Evolutionary conservation across 1,140 invertebrate species (phyloP), one percentile per base, ranked within the genome.

Genomic region (Mya arenaria): DNA sequence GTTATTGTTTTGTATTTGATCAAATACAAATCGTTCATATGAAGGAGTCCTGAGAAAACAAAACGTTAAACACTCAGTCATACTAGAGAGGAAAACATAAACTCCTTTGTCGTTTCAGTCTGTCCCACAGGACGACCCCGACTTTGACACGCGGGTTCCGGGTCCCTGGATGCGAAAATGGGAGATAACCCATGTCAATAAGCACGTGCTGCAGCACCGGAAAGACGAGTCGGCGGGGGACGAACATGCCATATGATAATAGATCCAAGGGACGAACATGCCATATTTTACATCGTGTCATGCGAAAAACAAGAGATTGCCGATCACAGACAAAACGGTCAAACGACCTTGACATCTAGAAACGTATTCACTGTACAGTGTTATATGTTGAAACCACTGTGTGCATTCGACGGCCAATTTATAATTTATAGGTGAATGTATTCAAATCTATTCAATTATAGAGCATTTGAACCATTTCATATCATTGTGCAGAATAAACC

Each of bases 121-220:
- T 19, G 32, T 55, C 28, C 34, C 17, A 2, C 30, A 25, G 68
- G 37, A 74, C 32, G 84, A 81, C 30, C 37, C 52, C 8, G 74
- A 84, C 4, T 88, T 87, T 74, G 85, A 87, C 60, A 85, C 84
- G 15, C 79, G 75, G 4, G 80, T 88, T 15, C 25, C 65, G 4
- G 88, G 88, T 13, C 88, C 88, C 10, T 89, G 88, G 88, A 88
- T 88, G 85, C 65, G 65, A 37, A 69, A 75, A 63, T 89, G 88
- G 88, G 78, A 84, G 17, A 79, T 89, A 55, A 74, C 72, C 13
- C 77, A 89, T 66, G 30, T 72, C 0, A 89, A 88, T 65, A 32
- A 60, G 52, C 88, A 89, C 69, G 78, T 79, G 3, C 69, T 65
- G 28, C 52, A 66, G 34, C 62, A 56, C 36, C 8, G n/a, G 56